Conservation (phyloP, 2,797 vertebrate species). For the Dendrocincla fuliginosa region DNA sequence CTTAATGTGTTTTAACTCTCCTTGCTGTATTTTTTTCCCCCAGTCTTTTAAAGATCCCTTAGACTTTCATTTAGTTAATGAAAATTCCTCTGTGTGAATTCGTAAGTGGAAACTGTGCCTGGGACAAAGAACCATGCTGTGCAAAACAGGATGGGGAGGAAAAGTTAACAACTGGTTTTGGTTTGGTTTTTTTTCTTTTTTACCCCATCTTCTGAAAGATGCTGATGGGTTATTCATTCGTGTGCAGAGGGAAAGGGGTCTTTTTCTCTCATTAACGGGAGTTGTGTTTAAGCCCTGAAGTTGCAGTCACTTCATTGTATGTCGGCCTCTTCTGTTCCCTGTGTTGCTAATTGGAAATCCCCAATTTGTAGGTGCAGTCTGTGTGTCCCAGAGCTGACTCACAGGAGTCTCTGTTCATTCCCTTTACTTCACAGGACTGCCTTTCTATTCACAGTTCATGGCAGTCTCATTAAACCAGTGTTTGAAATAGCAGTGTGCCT, state of each 20-base stretch:
- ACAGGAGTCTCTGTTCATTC: slow-evolving; percentile 34
- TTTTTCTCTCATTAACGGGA: background rate
- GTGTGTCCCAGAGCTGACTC: slow-evolving; percentile 32
- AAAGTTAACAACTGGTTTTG: background rate
- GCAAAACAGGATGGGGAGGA: background rate
- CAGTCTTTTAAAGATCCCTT: background rate
- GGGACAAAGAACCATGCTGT: background rate
- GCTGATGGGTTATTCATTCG: background rate
- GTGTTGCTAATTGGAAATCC: slow-evolving; percentile 52
- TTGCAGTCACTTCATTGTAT: background rate
- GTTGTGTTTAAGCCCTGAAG: background rate
- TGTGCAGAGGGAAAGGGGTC: background rate
- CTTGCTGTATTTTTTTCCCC: background rate
- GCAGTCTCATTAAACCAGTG: slow-evolving; percentile 22
- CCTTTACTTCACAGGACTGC: slow-evolving; percentile 14
- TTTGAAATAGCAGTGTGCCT: background rate
- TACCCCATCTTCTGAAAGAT: background rate
- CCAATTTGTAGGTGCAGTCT: slow-evolving; percentile 36
- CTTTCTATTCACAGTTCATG: slow-evolving; percentile 41
- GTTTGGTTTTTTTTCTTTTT: background rate
- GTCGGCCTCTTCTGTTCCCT: background rate
- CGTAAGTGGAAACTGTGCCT: background rate
- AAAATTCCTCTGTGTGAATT: background rate
- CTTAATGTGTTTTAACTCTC: background rate
- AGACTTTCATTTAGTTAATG: background rate